phyloP scores from a whole-genome alignment of 2,797 vertebrate genomes.

The Craterocephalus amniculus region DNA sequence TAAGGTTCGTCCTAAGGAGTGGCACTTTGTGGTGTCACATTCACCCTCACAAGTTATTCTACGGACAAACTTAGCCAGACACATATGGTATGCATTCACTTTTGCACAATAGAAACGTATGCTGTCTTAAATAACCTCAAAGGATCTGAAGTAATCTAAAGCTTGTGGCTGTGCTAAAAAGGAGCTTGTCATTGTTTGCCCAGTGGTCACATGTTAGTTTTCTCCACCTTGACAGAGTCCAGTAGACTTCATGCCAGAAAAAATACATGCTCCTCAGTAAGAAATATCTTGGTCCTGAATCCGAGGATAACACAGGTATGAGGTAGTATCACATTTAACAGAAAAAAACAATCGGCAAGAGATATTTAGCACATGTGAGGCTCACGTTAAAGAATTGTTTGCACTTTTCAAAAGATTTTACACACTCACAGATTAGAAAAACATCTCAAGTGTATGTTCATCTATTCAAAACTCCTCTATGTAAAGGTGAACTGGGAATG shows the following conservation, averaged over 20 bases:
- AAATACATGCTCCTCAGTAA: not conserved
- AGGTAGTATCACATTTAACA: not conserved
- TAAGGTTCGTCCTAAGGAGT: slow-evolving; percentile 38
- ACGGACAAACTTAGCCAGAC: slow-evolving; percentile 21
- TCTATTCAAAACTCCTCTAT: too few species aligned
- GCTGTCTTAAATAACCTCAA: slow-evolving; percentile 35
- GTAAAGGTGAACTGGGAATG: too few species aligned
- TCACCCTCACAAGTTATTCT: slow-evolving; percentile 32
- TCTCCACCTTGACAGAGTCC: slow-evolving; percentile 12
- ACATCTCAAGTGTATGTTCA: too few species aligned
- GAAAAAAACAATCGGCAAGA: not conserved
- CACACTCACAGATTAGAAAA: too few species aligned
- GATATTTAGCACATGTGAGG: too few species aligned
- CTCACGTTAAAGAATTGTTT: too few species aligned
- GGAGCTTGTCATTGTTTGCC: slow-evolving; percentile 31
- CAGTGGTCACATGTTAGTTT: slow-evolving; percentile 14
- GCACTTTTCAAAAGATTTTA: too few species aligned
- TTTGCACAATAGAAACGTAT: slow-evolving; percentile 12
- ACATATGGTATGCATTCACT: slow-evolving; percentile 60
- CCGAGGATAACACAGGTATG: not conserved
- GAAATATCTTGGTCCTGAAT: not conserved
- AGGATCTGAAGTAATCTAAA: slow-evolving; percentile 32
- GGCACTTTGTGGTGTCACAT: slow-evolving; percentile 50
- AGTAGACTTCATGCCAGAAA: not conserved
- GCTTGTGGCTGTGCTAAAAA: slow-evolving; percentile 41